phyloP scores from a whole-genome alignment of 2,797 vertebrate genomes.

The Molossus alvarezi region DNA sequence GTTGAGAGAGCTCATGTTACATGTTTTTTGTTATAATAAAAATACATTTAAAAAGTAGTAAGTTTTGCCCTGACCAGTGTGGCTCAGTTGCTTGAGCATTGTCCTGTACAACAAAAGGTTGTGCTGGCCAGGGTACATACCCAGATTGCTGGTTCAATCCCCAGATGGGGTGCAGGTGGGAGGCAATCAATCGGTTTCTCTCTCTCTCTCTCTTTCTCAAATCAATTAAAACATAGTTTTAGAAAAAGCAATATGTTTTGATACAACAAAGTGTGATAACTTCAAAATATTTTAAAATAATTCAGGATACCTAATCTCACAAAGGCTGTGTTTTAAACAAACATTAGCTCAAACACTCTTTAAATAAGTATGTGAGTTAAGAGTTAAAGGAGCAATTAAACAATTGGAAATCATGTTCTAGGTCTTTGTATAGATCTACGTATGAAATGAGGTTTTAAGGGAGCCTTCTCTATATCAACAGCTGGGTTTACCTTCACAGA shows the following conservation, averaged over 20 bases:
- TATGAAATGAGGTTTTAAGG: not conserved
- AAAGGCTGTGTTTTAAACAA: no score
- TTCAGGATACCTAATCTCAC: no score
- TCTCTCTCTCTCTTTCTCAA: no score
- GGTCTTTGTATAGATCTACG: not conserved
- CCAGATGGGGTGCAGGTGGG: no score
- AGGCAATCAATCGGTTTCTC: no score
- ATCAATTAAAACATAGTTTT: no score
- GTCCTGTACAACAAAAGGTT: no score
- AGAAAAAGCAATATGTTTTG: not conserved
- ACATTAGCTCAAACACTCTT: no score
- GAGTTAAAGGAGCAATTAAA: not conserved
- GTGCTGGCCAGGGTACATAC: no score
- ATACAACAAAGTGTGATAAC: not conserved
- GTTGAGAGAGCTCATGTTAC: not conserved
- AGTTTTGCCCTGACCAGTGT: no score
- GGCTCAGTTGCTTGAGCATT: no score
- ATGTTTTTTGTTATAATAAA: conserved; percentile 14
- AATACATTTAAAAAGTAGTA: not conserved
- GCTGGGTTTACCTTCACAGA: not conserved
- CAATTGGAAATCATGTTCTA: not conserved
- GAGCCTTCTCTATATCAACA: not conserved
- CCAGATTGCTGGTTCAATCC: no score
- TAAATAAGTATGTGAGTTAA: not conserved
- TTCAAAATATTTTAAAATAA: not conserved